Base-by-base conservation (phyloP, 2,888 invertebrate species). In the Lysandra bellargus region DNA sequence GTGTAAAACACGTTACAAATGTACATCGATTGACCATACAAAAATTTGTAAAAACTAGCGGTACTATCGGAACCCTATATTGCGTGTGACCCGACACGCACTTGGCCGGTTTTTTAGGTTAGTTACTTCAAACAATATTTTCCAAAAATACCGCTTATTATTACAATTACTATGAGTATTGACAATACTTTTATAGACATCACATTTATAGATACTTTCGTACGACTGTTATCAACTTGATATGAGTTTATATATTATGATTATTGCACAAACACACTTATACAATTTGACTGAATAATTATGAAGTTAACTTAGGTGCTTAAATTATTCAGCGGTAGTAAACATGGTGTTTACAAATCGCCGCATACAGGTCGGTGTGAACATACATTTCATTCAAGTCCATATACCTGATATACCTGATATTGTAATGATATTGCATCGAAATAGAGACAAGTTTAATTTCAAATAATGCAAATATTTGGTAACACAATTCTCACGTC, bases 291-390 rank as follows among this genome's bases (percentile, higher is more conserved):
- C 33, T 69, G 69, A 33, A 37, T 69, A 69, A 37, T 69, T 37
- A 69, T 37, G 4, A 23, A 23, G 23, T 33, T 69, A 14, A 14
- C 69, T 69, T 69, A 14, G 33, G 69, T 37, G 12, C 33, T 33
- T 69, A 69, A 69, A 14, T 69, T 69, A 69, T 69, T 69, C 69
- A 37, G 69, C 14, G 69, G 33, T 37, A 37, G 64, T 69, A 69
- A 69, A 69, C 69, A 69, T 33, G 69, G 69, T 69, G 69, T 69
- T 69, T 37, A 75, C 75, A 75, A 75, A 49, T 75, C 30, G 74
- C 74, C n/a, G 44, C 33, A 33, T 57, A 17, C 17, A 17, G 33
- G 17, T 14, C 17, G 76, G 76, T 76, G 57, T 76, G 53, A 76
- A 76, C 57, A 76, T 76, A 76, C 76, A 33, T 30, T 53, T 33